Base-by-base conservation (phyloP, 1,140 invertebrate species). In the Pachyrhynchus sulphureomaculatus region DNA sequence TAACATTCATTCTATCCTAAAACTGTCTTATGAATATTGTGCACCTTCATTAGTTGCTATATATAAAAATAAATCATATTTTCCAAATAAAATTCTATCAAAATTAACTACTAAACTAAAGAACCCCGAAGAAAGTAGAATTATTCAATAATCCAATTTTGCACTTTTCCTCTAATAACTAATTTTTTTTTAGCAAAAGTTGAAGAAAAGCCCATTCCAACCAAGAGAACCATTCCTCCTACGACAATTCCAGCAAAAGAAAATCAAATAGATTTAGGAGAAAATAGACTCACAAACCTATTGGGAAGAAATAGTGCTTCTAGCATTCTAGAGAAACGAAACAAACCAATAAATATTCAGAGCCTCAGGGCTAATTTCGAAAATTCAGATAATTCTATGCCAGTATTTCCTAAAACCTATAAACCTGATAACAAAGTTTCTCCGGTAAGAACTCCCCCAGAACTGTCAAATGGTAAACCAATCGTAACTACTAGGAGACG, bases 301-400 rank as follows among this genome's bases (percentile, higher is more conserved):
- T 26, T 56, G 1, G n/a, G 37, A 37, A 37, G 24, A 24, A 29
- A 49, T 20, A 58, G 45, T n/a, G 45, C 17, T 15, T 51, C 20
- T 1, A 58, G 42, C 9, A 48, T 37, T 17, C 57, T 63, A 13
- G 61, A 63, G 2, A 41, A 57, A 56, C 47, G 39, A 32, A 51
- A 39, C 15, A 41, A 49, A 51, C 53, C 71, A 44, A 72, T 77
- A 15, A 82, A 80, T 58, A 82, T 85, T 0, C 83, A 79, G 21
- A 84, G 85, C 64, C 82, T 87, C 65, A 79, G 83, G 56, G 83
- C 82, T 53, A 83, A 82, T 21, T 80, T 87, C 63, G 85, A 87
- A 64, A 83, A 81, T 55, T 65, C 75, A 0, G 63, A 60, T 49
- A 47, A 37, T 58, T 62, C 59, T 4, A 56, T 68, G 33, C 66